phyloP scores from a whole-genome alignment of 2,888 invertebrate genomes.

The Oxyscelio sp. region DNA sequence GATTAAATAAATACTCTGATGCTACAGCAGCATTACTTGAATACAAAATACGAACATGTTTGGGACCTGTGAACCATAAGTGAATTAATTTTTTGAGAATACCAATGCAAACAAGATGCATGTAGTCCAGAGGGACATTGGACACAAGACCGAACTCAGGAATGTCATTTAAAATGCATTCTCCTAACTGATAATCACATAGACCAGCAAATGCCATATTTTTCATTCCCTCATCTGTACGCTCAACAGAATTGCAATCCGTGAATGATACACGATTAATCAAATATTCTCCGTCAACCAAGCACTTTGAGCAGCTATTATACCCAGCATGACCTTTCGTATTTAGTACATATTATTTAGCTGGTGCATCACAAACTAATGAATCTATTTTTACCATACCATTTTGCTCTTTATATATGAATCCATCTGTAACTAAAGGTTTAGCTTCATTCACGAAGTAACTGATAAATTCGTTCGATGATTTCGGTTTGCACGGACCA shows the following conservation, averaged over 20 bases:
- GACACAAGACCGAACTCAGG: slow-evolving; percentile 14
- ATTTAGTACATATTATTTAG: background rate
- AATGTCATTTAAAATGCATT: slow-evolving; percentile 14
- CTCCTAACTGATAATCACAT: slow-evolving; percentile 8
- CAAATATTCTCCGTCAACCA: slow-evolving; percentile 1
- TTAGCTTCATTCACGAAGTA: background rate
- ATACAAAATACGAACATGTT: background rate
- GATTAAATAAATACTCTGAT: background rate
- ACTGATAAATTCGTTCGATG: background rate
- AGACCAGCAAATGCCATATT: background rate
- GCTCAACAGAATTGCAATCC: background rate
- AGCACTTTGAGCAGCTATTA: slow-evolving; percentile 17
- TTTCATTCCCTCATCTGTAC: slow-evolving; percentile 8
- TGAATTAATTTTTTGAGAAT: background rate
- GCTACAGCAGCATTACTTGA: background rate
- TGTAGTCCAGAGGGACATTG: slow-evolving; percentile 23
- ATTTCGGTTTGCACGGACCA: background rate
- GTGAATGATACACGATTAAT: slow-evolving; percentile 1
- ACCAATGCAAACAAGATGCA: slow-evolving; percentile 18
- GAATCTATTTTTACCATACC: background rate
- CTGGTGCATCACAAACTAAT: background rate
- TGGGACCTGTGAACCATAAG: background rate
- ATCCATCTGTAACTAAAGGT: background rate
- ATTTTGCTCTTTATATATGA: background rate
- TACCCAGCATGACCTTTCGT: slow-evolving; percentile 5